Base-by-base conservation (phyloP, 2,113 vertebrate species). In the Nothoprocta pentlandii region DNA sequence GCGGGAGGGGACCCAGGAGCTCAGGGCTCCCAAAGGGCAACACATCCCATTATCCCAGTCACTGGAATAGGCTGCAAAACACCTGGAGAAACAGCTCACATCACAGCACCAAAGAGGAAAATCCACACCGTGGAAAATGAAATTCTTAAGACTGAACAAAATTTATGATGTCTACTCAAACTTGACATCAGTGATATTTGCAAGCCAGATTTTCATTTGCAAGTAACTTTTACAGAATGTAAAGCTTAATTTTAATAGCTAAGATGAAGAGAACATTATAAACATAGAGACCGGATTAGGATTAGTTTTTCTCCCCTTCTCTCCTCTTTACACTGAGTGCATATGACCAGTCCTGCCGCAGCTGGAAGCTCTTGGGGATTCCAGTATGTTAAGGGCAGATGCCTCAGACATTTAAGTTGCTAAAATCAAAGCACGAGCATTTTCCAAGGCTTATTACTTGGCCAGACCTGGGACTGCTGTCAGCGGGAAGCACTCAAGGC, bases 11-110 rank as follows among this genome's bases (percentile, higher is more conserved):
- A 44, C 28, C 47, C 9, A 49, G 51, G 80, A 32, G n/a, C 2
- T 9, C 41, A 25, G 56, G 20, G 59, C 17, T 2, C 69, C 22
- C 25, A 17, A 14, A 21, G 6, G 2, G 12, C 21, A 51, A 14
- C 28, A 23, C 25, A 3, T 19, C 0, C 28, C 2, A 64, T 66
- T 41, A 8, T 58, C 2, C 2, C 2, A 17, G 6, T 58, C 56
- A 59, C 26, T 61, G 36, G 34, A 49, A 51, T 1, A 4, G 16
- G 15, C 54, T 46, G n/a, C 23, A 19, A 0, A 3, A 15, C 2
- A 28, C 64, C 32, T 34, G 51, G 67, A n/a, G 39, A 12, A 67
- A 41, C 30, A 51, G 71, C 61, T 58, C 32, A 3, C 4, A 5
- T 2, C 32, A 16, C 25, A 10, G 3, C 1, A 34, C 13, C 32